A percentile compares a stretch with the other conserved stretches of the same genome.
phyloP scores from a whole-genome alignment of 2,113 vertebrate species.

The Neolamprologus fasciatus region DNA sequence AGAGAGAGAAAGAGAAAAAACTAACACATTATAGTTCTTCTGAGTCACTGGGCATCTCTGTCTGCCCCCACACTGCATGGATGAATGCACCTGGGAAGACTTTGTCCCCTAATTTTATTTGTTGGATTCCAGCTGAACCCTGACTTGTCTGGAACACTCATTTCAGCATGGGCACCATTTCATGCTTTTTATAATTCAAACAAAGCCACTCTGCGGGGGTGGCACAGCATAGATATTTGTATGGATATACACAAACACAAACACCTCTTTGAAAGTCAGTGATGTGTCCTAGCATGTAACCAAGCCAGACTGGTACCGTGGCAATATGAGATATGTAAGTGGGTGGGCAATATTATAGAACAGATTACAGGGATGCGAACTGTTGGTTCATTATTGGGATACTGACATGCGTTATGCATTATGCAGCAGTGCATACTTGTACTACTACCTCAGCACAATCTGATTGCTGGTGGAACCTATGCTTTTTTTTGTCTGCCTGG shows the following conservation, averaged over 20 bases:
- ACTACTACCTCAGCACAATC: neutral
- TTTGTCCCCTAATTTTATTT: slow-evolving; percentile 42
- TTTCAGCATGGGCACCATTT: slow-evolving; percentile 14
- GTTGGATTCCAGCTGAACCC: slow-evolving; percentile 41
- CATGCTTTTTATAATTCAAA: slow-evolving; percentile 41
- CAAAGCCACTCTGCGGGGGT: neutral
- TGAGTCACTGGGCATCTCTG: slow-evolving; percentile 40
- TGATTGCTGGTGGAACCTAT: slow-evolving; percentile 26
- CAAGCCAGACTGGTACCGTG: neutral
- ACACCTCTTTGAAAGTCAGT: slow-evolving; percentile 6
- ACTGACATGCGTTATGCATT: neutral
- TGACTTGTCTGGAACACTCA: slow-evolving; percentile 26
- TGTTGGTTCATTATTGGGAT: neutral
- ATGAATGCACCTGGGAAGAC: slow-evolving; percentile 9
- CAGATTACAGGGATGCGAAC: neutral
- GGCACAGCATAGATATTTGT: neutral
- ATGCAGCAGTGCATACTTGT: neutral
- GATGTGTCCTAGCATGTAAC: neutral
- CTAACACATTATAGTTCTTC: slow-evolving; percentile 27
- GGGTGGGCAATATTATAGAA: neutral
- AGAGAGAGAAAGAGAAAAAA: neutral
- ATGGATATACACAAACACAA: slow-evolving; percentile 8
- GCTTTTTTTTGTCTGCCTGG: neutral
- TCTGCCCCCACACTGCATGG: slow-evolving; percentile 21
- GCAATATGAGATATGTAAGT: neutral